Evolutionary conservation across 2,113 vertebrate species (phyloP), one percentile per base, ranked within the genome.

Genomic region (Eublepharis macularius): DNA sequence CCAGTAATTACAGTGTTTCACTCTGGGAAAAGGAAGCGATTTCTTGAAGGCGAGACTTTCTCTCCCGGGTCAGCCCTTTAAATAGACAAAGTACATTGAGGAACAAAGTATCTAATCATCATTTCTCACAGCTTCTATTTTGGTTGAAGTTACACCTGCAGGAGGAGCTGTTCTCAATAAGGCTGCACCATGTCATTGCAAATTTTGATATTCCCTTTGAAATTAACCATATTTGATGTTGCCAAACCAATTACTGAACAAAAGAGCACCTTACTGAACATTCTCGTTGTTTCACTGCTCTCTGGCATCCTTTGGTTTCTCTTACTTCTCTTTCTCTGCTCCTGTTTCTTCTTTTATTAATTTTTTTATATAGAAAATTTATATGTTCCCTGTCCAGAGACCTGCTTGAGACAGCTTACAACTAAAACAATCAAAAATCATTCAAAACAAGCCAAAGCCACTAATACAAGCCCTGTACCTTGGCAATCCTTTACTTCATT

Each of bases 41-140:
- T 92, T 88, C 81, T 86, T 85, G 81, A 86, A 72, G 76, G 87
- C 81, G 84, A 94, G 91, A 90, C 81, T 89, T 89, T 93, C 90
- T 91, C 81, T 91, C 66, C 57, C 34, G 84, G 91, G 89, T 78
- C 78, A 92, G 85, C 89, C 91, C 86, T 94, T 93, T 86, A 86
- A 74, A 80, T 74, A 74, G 80, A 86, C 68, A 65, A 80, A 49
- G 77, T 60, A 41, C 77, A 65, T 63, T 63, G 43, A 92, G 90
- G 85, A 86, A 47, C 0, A 3, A 80, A 83, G 86, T 92, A 93
- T 92, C 82, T 91, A 95, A 93, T 85, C 86, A 88, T 82, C 83
- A 87, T 81, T 81, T 84, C 76, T 0, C 0, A 81, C 49, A 86
- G 63, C 88, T 82, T 60, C 90, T 85, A 54, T 89, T 49, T 84